Evolutionary conservation across 2,113 vertebrate genomes (phyloP).

Genomic region (Climacteris rufus): DNA sequence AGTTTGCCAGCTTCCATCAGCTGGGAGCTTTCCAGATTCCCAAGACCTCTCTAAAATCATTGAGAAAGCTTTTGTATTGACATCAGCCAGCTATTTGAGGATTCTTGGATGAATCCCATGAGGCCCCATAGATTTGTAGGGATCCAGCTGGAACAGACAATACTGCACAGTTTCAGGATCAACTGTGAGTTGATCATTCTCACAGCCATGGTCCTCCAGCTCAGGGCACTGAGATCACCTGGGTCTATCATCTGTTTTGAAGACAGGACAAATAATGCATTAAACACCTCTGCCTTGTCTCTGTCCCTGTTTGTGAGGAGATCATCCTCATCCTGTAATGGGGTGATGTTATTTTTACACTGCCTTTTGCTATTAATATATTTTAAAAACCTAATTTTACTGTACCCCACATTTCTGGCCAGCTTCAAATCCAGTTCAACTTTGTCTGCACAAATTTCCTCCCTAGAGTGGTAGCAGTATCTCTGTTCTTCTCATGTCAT

Average conservation of each 20-base stretch:
- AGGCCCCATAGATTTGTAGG: not conserved
- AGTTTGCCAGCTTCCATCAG: not conserved
- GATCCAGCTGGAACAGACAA: not conserved
- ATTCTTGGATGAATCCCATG: not conserved
- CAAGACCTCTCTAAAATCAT: not conserved
- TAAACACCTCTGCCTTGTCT: not conserved
- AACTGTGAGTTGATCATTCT: accelerated
- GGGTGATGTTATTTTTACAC: not conserved
- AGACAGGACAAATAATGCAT: not conserved
- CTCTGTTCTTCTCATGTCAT: not conserved
- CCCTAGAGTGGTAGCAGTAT: not conserved
- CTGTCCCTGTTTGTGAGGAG: too few relatives aligned
- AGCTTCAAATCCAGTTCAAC: not conserved
- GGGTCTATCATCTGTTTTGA: accelerated
- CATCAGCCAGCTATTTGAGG: not conserved
- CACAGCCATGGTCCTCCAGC: too few relatives aligned
- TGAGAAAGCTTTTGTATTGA: not conserved
- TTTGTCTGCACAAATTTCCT: not conserved
- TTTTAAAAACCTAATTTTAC: not conserved
- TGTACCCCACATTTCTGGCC: not conserved
- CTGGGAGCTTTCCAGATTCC: not conserved
- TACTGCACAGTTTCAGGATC: not conserved
- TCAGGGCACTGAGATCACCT: not conserved
- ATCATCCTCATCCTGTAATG: not conserved
- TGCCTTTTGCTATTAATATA: not conserved